Evolutionary conservation across 2,113 vertebrate species (phyloP), one percentile per base, ranked within the genome.

Genomic region (Balaeniceps rex): DNA sequence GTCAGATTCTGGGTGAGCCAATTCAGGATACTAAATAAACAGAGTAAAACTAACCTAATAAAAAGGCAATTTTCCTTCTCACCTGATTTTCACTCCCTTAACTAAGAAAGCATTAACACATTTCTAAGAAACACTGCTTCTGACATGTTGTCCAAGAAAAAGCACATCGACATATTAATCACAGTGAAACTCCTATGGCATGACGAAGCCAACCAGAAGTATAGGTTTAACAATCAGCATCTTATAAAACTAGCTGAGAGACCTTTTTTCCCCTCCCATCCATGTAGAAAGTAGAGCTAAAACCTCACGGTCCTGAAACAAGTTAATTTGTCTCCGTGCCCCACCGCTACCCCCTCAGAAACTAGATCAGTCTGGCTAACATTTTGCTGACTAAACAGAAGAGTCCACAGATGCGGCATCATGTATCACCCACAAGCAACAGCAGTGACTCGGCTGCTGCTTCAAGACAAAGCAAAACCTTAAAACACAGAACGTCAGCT

Each of bases 311-410:
- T n/a, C 36, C 34, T 49, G 46, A 85, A 72, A 52, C 52, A 42
- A 86, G 64, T 60, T 65, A 12, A 78, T 81, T 54, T 84, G 68
- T 78, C 77, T 90, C 80, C 66, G 18, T 33, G 75, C 21, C 83
- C 58, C 42, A 65, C 24, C 9, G 7, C 29, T 61, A 70, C 33
- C 36, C 75, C 66, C 80, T 58, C 34, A 66, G 83, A 93, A 66
- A 92, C 83, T 31, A 83, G 75, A 72, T 23, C 61, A 51, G 82
- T n/a, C 89, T 84, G 94, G 93, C 92, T 88, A 82, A 79, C 47
- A 42, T 65, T 82, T 63, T 97, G 97, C 97, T 97, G 97, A 98
- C 95, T 87, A 76, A 87, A 94, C 94, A 93, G 81, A 94, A 63
- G 31, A 90, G 76, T 24, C 74, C 71, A 15, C 90, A 80, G 58